phyloP scores from a whole-genome alignment of 1,140 invertebrate species.

The Lasaia peninsularis region DNA sequence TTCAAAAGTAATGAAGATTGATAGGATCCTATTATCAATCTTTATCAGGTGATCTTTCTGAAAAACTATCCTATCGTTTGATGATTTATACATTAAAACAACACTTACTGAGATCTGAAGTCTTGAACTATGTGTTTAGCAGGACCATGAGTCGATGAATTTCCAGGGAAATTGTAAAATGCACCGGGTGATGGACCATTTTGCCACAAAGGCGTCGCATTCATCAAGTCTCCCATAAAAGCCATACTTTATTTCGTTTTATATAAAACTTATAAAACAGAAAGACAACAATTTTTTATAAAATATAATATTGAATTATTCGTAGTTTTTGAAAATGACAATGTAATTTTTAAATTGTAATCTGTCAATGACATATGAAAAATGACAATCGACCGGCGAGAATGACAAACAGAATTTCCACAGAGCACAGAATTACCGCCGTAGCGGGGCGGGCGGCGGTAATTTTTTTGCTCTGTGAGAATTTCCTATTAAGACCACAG shows the following conservation, averaged over 20 bases:
- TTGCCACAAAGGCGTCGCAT: conserved; percentile 80
- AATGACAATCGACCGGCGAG: no score
- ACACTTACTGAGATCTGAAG: conserved; percentile 82
- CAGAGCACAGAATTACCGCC: no score
- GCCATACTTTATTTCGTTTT: conserved; percentile 40
- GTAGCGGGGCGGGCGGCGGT: no score
- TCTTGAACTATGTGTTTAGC: conserved; percentile 65
- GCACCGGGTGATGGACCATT: conserved; percentile 84
- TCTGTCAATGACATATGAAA: no score
- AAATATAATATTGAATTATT: neutral
- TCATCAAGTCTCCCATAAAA: conserved; percentile 62
- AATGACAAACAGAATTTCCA: no score
- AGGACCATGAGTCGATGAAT: conserved; percentile 43
- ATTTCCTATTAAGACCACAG: no score
- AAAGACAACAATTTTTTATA: neutral
- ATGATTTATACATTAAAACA: no score
- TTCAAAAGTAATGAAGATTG: no score
- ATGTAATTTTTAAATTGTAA: neutral
- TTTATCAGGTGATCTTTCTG: no score
- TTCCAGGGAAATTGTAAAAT: conserved; percentile 84
- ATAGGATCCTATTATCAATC: no score
- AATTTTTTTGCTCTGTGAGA: no score
- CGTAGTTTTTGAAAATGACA: conserved; percentile 11
- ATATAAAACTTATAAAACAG: neutral
- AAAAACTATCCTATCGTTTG: no score